Base-by-base conservation (phyloP, 2,888 invertebrate species). In the Drosophila neonasuta region DNA sequence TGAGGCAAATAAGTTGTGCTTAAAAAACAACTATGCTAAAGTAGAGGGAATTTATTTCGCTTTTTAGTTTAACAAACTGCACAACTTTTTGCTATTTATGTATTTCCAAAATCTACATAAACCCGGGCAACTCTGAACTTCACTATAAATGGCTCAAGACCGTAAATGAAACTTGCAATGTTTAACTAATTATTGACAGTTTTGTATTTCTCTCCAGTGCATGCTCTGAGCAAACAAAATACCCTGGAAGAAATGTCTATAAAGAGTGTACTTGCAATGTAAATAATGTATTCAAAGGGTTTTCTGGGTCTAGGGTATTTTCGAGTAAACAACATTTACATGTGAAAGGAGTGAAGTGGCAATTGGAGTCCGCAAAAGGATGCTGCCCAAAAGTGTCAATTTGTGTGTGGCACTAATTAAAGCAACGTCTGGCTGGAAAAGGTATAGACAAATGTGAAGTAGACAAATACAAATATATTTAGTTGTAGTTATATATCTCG, bases 321-420 rank as follows among this genome's bases (percentile, higher is more conserved):
- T 3, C 0, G 36, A 36, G n/a, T 36, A 5, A 2, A 11, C 11
- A 5, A 20, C 34, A 34, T 7, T 42, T 17, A 32, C 3, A n/a
- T 36, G 36, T 29, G 20, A n/a, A 57, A 11, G n/a, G 17, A 48
- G 2, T 34, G 8, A 24, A 51, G 17, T 60, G 73, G 17, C 55
- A 61, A 71, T 61, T 71, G 61, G 57, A 24, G 34, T 20, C 8
- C 15, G 20, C 15, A 39, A 36, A 17, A 24, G 24, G 52, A 36
- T 36, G 49, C 6, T 41, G 52, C 1, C 48, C 13, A 51, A 44
- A 42, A 59, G 55, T 54, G 36, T 30, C 24, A 55, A 64, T 63
- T 44, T 41, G 49, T 24, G 24, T 46, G 36, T 20, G 36, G 8
- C 72, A 51, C 70, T 71, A 71, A 71, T 71, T 71, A 49, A 71